phyloP scores from a whole-genome alignment of 1,140 invertebrate genomes.

The Lucilia sericata region DNA sequence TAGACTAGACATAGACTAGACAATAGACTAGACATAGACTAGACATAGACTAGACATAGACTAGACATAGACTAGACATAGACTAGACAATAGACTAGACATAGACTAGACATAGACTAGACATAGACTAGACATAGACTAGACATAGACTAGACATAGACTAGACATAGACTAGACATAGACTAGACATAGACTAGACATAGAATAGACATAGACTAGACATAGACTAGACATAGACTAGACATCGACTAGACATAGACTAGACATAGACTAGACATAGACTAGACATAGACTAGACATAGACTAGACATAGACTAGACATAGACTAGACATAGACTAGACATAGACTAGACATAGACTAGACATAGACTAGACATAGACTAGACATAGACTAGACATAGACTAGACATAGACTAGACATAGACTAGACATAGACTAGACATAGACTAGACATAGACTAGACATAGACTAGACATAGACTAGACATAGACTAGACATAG shows the following conservation, averaged over 20 bases:
- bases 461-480: not conserved
- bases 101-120: not conserved
- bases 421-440: no score
- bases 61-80: no score
- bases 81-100: not conserved
- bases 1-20: not conserved
- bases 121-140: not conserved
- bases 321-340: not conserved
- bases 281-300: not conserved
- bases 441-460: no score
- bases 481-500: not conserved
- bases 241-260: no score
- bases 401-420: not conserved
- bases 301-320: not conserved
- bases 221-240: not conserved
- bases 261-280: not conserved
- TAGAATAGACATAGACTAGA: not conserved
- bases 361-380: not conserved
- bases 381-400: not conserved
- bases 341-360: not conserved
- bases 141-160: not conserved
- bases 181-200: not conserved
- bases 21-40: no score
- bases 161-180: not conserved
- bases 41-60: not conserved